A percentile compares a stretch with the other conserved stretches of the same genome.
phyloP scores from a whole-genome alignment of 1,140 invertebrate genomes.

The Calliopsis andreniformis region DNA sequence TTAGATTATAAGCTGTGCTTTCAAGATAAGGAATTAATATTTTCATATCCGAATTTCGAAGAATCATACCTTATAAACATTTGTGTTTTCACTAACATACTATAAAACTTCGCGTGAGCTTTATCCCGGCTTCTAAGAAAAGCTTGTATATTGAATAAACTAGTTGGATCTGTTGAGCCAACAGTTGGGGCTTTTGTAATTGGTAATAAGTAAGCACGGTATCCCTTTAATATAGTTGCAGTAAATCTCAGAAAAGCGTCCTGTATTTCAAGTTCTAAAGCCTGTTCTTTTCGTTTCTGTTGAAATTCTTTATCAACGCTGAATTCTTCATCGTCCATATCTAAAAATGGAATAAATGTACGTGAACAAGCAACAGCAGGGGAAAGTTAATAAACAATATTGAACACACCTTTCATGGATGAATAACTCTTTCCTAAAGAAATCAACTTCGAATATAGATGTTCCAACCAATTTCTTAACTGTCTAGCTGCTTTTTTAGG shows the following conservation, averaged over 20 bases:
- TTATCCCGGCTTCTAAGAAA: conserved; percentile 88
- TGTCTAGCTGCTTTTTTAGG: conserved; percentile 93
- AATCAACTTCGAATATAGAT: conserved; percentile 84
- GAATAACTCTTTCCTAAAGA: conserved; percentile 72
- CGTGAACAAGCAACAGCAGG: conserved; percentile 1
- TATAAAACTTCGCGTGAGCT: conserved; percentile 95
- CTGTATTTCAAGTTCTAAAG: conserved; percentile 96
- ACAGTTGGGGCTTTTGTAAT: conserved; percentile 97
- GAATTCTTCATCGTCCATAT: conserved; percentile 76
- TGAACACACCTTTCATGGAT: conserved; percentile 76
- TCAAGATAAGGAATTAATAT: no score
- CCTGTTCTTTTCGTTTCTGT: conserved; percentile 87
- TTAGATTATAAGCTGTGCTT: no score
- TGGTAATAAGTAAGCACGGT: conserved; percentile 93
- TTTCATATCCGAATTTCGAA: not conserved
- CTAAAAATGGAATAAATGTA: conserved; percentile 33
- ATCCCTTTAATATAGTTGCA: conserved; percentile 95
- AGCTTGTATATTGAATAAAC: conserved; percentile 96
- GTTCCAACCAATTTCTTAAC: conserved; percentile 88
- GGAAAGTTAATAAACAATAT: not conserved
- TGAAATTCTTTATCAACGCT: conserved; percentile 88
- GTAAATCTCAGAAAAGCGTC: conserved; percentile 98
- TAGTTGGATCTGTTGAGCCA: conserved; percentile 96
- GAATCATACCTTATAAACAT: conserved; percentile 90
- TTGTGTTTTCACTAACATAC: conserved; percentile 94